These are phyloP conservation scores for Callorhinus ursinus DNA, from an alignment of 2,113 vertebrate species.

Conservation along the genomic window DNA sequence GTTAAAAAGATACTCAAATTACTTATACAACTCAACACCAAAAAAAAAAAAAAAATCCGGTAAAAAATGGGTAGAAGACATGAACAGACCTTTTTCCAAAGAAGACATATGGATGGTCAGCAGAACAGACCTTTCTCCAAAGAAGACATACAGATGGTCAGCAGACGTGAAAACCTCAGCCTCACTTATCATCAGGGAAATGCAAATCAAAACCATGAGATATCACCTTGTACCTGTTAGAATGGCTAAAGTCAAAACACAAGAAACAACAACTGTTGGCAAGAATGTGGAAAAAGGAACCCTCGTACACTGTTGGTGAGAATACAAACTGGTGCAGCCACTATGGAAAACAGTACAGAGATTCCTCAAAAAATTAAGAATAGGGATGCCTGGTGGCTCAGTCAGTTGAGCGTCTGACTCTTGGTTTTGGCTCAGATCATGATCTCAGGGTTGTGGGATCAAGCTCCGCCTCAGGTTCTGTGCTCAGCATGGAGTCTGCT, in stretches of 20 bases:
- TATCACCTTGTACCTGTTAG: background rate
- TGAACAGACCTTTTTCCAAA: background rate
- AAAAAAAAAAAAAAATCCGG: background rate
- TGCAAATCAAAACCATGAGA: background rate
- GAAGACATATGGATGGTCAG: background rate
- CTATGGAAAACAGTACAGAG: background rate
- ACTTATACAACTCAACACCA: background rate
- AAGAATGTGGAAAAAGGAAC: background rate
- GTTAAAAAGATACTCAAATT: background rate
- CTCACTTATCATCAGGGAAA: background rate
- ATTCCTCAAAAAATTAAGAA: background rate
- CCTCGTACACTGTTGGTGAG: background rate
- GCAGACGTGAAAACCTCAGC: background rate
- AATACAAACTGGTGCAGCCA: background rate
- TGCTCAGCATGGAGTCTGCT: background rate
- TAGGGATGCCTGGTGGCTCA: background rate
- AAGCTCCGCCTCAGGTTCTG: background rate
- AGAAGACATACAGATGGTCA: background rate
- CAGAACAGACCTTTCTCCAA: background rate
- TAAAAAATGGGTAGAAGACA: background rate
- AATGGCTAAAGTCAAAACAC: background rate
- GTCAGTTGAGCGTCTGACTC: background rate
- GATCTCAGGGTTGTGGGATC: background rate
- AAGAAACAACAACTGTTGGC: background rate
- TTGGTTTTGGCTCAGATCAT: background rate